Evolutionary conservation across 2,797 vertebrate genomes (phyloP).

Genomic region (Dallia pectoralis): DNA sequence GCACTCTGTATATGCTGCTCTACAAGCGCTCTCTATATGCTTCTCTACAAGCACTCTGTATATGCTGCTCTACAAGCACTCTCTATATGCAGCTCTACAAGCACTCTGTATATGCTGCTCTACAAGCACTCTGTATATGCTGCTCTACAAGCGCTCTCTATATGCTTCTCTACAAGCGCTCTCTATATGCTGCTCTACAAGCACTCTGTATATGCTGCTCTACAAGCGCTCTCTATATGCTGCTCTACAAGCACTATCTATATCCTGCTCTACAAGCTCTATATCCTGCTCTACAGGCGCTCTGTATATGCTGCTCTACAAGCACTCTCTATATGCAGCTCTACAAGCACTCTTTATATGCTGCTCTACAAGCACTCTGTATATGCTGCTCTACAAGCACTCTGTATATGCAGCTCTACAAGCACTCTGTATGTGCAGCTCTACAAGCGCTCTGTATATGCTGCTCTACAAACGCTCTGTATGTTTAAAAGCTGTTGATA

Average conservation of each 20-base stretch:
- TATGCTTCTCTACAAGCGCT: no score
- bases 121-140: slow-evolving; percentile 1
- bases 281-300: slow-evolving; percentile 4
- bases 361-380: slow-evolving; percentile 3
- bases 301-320: slow-evolving; percentile 2
- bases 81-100: slow-evolving; percentile 1
- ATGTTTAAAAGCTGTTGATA: not conserved
- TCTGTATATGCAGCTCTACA: slow-evolving; percentile 1
- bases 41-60: slow-evolving; percentile 4
- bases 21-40: slow-evolving; percentile 4
- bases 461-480: slow-evolving; percentile 1
- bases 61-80: slow-evolving; percentile 5
- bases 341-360: no score
- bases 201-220: not conserved
- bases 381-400: slow-evolving; percentile 4
- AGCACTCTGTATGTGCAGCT: no score
- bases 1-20: not conserved
- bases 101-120: not conserved
- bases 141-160: no score
- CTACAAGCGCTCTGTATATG: no score
- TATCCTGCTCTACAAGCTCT: slow-evolving; percentile 5
- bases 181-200: slow-evolving; percentile 4
- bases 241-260: slow-evolving; percentile 7
- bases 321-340: no score
- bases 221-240: slow-evolving; percentile 4